Percentiles rank a stretch among this genome's conserved stretches.
Evolutionary conservation across 2,113 vertebrate species (phyloP).

Genomic region (cattle (Bos taurus)): DNA sequence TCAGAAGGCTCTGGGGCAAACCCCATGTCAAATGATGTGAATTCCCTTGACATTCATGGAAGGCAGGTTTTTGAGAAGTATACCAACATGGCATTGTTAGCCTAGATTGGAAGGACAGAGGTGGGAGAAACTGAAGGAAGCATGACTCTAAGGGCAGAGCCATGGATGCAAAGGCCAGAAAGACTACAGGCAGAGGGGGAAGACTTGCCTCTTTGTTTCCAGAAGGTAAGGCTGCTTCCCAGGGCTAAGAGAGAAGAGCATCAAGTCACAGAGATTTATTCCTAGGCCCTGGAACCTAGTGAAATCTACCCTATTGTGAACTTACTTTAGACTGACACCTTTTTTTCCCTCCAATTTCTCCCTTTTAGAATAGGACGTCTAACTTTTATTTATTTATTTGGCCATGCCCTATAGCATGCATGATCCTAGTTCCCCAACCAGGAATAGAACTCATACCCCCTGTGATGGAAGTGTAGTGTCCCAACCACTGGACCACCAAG

Average conservation of each 20-base stretch:
- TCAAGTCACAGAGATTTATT: not conserved
- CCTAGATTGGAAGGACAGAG: not conserved
- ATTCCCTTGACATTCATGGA: not conserved
- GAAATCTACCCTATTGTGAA: not conserved
- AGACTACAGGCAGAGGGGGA: not conserved
- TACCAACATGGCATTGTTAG: not conserved
- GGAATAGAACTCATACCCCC: not conserved
- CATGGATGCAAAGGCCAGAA: not conserved
- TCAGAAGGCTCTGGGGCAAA: not conserved
- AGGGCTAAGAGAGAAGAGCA: not conserved
- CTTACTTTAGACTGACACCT: not conserved
- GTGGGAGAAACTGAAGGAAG: not conserved
- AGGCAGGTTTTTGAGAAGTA: not conserved
- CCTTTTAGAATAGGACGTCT: not conserved
- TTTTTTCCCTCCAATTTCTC: not conserved
- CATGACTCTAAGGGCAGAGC: not conserved
- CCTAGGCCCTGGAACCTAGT: not conserved
- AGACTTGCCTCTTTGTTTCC: not conserved
- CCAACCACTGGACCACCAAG: not conserved
- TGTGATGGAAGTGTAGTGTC: not conserved
- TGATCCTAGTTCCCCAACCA: not conserved
- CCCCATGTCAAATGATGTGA: not conserved
- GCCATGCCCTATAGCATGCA: not conserved
- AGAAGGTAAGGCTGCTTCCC: not conserved
- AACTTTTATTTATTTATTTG: not conserved